These are phyloP conservation scores for Anoplophora glabripennis DNA, from an alignment of 1,140 invertebrate species.

Conservation along the genomic window DNA sequence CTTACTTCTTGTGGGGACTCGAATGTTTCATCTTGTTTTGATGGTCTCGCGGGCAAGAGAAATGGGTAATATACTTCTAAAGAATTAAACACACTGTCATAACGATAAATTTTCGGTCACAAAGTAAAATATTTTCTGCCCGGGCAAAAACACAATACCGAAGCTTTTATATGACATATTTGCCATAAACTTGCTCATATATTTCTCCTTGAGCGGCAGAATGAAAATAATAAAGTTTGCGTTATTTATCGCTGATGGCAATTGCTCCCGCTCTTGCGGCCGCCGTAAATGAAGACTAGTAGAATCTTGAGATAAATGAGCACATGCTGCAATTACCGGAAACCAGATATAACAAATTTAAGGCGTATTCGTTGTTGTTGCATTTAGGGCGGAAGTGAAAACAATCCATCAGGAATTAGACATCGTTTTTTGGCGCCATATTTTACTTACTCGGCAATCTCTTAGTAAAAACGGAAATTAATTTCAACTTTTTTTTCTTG, in stretches of 20 bases:
- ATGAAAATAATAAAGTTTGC: constrained; percentile 22
- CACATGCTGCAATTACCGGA: too few relatives aligned
- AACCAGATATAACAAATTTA: too few relatives aligned
- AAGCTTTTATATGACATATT: constrained; percentile 23
- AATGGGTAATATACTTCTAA: constrained; percentile 21
- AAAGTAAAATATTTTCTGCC: constrained; percentile 19
- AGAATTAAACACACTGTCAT: constrained; percentile 19
- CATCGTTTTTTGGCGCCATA: too few relatives aligned
- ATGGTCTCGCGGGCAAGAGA: constrained; percentile 7
- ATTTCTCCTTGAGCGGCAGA: constrained; percentile 12
- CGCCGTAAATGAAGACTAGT: too few relatives aligned
- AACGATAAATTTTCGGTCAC: constrained; percentile 20
- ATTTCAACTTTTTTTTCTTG: too few relatives aligned
- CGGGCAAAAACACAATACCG: constrained; percentile 16
- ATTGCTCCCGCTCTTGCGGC: constrained; percentile 1
- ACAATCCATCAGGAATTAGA: too few relatives aligned
- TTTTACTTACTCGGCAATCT: too few relatives aligned
- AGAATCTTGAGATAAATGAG: too few relatives aligned
- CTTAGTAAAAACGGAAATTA: too few relatives aligned
- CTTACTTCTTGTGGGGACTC: not conserved
- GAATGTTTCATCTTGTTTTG: constrained; percentile 17
- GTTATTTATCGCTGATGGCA: constrained; percentile 17
- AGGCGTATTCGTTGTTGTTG: too few relatives aligned
- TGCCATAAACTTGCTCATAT: constrained; percentile 15
- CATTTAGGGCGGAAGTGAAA: too few relatives aligned